Conservation (phyloP, 2,888 invertebrate species). For the Phengaris alcon region DNA sequence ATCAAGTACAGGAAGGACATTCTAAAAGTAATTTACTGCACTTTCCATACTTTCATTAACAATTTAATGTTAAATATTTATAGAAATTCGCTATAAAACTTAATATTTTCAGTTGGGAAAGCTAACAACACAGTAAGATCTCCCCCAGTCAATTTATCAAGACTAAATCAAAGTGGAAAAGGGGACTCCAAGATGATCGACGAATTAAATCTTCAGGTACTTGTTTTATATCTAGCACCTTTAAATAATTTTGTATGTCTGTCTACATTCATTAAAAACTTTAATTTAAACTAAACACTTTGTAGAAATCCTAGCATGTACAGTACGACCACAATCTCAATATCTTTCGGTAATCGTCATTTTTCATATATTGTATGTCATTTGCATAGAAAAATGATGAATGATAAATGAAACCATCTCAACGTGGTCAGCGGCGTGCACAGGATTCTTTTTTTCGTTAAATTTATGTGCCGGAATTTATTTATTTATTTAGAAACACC, state of each 20-base stretch:
- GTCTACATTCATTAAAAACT: background rate
- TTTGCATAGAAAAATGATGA: too few relatives aligned
- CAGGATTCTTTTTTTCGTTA: too few relatives aligned
- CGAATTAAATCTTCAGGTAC: slow-evolving; percentile 70
- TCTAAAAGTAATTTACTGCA: slow-evolving; percentile 28
- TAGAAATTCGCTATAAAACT: slow-evolving; percentile 34
- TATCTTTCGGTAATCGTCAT: too few relatives aligned
- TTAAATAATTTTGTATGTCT: background rate
- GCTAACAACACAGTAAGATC: slow-evolving; percentile 62
- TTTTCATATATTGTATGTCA: too few relatives aligned
- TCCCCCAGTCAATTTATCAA: slow-evolving; percentile 63
- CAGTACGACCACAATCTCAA: too few relatives aligned
- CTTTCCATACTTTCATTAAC: slow-evolving; percentile 8
- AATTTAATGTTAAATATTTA: background rate
- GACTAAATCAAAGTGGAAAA: slow-evolving; percentile 68
- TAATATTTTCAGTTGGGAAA: slow-evolving; percentile 58
- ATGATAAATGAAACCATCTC: too few relatives aligned
- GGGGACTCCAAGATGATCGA: slow-evolving; percentile 72
- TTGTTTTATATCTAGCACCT: background rate
- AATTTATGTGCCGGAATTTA: too few relatives aligned
- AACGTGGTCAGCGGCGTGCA: too few relatives aligned
- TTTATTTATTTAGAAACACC: too few relatives aligned
- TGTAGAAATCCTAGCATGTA: too few relatives aligned
- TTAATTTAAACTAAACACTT: too few relatives aligned
- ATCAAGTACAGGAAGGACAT: slow-evolving; percentile 2